These are phyloP conservation scores for Drosophila tristis DNA, from an alignment of 1,140 invertebrate species.

Conservation along the genomic window DNA sequence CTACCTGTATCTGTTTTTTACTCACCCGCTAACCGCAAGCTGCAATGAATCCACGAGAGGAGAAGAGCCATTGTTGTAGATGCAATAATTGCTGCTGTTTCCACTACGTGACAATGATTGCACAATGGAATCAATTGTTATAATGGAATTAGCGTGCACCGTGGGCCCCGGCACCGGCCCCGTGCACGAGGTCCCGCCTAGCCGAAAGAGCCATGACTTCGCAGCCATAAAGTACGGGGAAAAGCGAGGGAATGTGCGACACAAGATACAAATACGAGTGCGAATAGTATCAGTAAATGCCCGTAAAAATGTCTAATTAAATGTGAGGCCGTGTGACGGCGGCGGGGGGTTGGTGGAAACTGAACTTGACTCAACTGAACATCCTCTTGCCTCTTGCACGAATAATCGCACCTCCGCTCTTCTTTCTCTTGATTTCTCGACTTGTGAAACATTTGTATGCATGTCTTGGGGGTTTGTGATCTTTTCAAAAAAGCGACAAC, in stretches of 20 bases:
- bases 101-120: conserved; percentile 76
- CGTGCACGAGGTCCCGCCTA: conserved; percentile 26
- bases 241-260: conserved; percentile 7
- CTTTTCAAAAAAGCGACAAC: conserved; percentile 27
- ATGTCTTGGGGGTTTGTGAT: neutral
- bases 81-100: conserved; percentile 38
- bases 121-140: conserved; percentile 83
- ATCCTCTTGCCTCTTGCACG: neutral
- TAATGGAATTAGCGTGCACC: conserved; percentile 78
- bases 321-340: neutral
- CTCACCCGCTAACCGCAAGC: conserved; percentile 61
- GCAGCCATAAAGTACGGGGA: conserved; percentile 17
- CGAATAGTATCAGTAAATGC: conserved; percentile 21
- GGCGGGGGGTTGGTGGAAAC: conserved; percentile 3
- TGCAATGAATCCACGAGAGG: conserved; percentile 28
- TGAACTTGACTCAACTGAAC: conserved; percentile 26
- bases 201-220: conserved; percentile 32
- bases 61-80: conserved; percentile 42
- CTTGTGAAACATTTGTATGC: conserved; percentile 5
- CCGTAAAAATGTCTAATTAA: conserved; percentile 57
- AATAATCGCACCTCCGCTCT: neutral
- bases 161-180: conserved; percentile 41
- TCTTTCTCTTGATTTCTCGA: neutral
- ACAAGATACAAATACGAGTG: conserved; percentile 28
- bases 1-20: conserved; percentile 43